Conservation (phyloP, 2,113 vertebrate species). For the Glaucomys volans region DNA sequence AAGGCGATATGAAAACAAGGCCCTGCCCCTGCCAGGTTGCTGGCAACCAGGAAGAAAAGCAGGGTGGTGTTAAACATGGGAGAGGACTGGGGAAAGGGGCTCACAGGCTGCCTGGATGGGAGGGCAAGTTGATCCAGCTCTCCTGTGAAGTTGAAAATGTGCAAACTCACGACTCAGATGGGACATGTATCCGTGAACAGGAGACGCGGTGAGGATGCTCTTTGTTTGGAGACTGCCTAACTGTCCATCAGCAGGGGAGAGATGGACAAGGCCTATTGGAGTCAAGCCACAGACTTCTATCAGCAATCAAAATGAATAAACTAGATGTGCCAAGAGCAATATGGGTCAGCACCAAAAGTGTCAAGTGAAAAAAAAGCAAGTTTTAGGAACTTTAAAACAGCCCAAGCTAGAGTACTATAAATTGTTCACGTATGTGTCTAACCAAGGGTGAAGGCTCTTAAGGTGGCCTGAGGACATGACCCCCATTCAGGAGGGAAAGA, state of each 20-base stretch:
- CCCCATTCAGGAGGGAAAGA: neutral
- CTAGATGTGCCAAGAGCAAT: fast-evolving
- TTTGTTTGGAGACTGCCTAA: fast-evolving
- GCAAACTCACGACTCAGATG: fast-evolving
- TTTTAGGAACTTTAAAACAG: fast-evolving
- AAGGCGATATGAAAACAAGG: fast-evolving
- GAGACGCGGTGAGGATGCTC: fast-evolving
- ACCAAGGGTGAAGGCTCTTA: no score
- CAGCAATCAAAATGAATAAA: fast-evolving
- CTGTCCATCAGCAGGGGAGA: no score
- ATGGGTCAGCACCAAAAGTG: fast-evolving
- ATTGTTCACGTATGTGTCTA: fast-evolving
- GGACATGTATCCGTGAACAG: fast-evolving
- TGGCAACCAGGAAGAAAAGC: neutral
- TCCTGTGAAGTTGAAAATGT: neutral
- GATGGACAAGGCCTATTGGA: fast-evolving
- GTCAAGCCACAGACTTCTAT: fast-evolving
- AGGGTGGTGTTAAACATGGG: fast-evolving
- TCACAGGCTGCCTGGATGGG: fast-evolving
- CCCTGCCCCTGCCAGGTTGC: no score
- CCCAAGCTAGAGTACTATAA: fast-evolving
- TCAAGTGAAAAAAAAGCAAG: fast-evolving
- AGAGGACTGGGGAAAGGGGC: fast-evolving
- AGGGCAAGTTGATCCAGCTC: neutral
- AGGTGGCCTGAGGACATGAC: fast-evolving